These are phyloP conservation scores for Ascidia mentula DNA, from an alignment of 23 tunicate species.

Conservation along the genomic window DNA sequence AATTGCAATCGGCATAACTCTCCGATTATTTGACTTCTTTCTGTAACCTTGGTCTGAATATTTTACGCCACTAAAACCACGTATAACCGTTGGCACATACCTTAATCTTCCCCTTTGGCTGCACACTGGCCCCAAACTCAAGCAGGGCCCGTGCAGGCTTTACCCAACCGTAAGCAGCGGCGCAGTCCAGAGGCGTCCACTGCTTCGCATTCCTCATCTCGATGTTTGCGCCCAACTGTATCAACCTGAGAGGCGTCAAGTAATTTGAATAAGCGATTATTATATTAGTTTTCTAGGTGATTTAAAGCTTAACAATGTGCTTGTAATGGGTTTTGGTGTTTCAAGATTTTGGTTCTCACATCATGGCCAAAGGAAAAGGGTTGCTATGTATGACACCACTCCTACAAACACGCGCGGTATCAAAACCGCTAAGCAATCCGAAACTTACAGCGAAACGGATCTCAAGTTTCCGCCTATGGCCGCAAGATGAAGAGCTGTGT, in stretches of 20 bases:
- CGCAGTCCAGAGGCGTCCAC: conserved; percentile 95
- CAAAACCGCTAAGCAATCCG: no score
- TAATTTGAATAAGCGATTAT: neutral
- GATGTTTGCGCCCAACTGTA: conserved; percentile 88
- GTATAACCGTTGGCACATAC: conserved; percentile 19
- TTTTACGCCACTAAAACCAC: no score
- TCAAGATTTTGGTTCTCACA: no score
- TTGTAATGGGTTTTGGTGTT: no score
- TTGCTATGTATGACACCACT: no score
- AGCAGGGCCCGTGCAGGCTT: conserved; percentile 68
- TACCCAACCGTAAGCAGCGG: conserved; percentile 89
- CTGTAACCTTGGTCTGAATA: no score
- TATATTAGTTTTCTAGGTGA: no score
- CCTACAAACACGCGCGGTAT: no score
- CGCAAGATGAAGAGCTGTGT: conserved; percentile 91
- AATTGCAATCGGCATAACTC: no score
- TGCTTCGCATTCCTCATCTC: conserved; percentile 88
- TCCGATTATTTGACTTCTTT: no score
- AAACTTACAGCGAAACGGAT: conserved; percentile 69
- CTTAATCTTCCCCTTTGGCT: conserved; percentile 93
- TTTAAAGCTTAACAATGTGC: no score
- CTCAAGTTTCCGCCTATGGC: conserved; percentile 84
- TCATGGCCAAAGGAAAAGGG: no score
- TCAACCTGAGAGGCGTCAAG: conserved; percentile 26
- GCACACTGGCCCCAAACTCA: conserved; percentile 88